Evolutionary conservation across 2,113 vertebrate species (phyloP).

Genomic region (Mola mola): DNA sequence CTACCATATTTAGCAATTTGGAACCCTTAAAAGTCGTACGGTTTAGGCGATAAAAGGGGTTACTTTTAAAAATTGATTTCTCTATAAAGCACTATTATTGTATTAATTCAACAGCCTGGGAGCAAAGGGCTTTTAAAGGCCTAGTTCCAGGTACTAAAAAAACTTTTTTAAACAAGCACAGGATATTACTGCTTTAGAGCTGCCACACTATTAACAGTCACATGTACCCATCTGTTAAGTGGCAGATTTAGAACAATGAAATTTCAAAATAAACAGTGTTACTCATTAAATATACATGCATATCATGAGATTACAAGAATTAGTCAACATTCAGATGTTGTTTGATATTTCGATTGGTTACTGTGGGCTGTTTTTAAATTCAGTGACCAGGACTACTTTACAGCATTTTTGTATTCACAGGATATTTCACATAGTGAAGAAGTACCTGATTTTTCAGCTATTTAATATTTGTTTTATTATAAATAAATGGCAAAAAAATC

Average conservation of each 20-base stretch:
- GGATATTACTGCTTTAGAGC: neutral
- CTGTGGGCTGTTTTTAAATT: neutral
- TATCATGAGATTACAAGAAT: no score
- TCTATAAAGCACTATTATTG: no score
- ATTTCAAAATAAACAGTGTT: no score
- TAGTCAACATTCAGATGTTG: neutral
- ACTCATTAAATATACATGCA: no score
- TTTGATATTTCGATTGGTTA: neutral
- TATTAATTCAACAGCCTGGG: no score
- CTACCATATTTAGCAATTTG: neutral
- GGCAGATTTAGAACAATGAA: neutral
- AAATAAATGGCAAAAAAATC: neutral
- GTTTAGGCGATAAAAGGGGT: neutral
- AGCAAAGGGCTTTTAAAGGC: conserved; percentile 20
- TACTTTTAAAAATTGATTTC: conserved; percentile 7
- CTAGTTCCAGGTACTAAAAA: neutral
- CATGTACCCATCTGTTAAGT: neutral
- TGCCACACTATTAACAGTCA: neutral
- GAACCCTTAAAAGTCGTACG: conserved; percentile 11
- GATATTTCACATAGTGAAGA: neutral
- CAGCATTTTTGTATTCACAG: neutral
- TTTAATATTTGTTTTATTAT: neutral
- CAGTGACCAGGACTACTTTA: neutral
- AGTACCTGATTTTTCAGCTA: neutral
- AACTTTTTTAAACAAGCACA: neutral